phyloP scores from a whole-genome alignment of 2,888 invertebrate species.

The Heliconius erato region DNA sequence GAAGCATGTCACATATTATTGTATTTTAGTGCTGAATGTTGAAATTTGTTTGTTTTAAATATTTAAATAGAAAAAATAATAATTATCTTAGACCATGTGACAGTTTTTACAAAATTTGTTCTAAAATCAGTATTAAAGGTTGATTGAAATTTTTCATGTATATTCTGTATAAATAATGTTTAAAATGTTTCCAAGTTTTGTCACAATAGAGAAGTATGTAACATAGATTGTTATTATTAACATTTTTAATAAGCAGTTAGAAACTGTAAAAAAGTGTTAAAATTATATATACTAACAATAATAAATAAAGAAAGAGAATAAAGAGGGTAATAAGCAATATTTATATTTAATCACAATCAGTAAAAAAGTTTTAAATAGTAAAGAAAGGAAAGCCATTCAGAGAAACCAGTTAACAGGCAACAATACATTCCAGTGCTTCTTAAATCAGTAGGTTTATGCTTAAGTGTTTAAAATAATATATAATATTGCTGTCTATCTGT shows the following conservation, averaged over 20 bases:
- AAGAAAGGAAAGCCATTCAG: background rate
- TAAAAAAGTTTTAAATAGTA: background rate
- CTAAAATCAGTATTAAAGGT: background rate
- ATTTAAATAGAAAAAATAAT: background rate
- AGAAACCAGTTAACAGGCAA: slow-evolving; percentile 13
- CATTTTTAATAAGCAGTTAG: background rate
- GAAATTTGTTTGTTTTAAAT: background rate
- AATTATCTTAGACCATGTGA: background rate
- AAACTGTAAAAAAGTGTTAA: background rate
- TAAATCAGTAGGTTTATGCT: slow-evolving; percentile 67
- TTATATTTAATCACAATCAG: background rate
- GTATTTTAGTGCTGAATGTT: background rate
- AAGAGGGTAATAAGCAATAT: background rate
- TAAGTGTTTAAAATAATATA: slow-evolving; percentile 30
- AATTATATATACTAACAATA: background rate
- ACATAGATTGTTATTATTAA: background rate
- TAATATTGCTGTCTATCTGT: slow-evolving; percentile 35
- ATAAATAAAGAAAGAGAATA: background rate
- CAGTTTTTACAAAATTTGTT: background rate
- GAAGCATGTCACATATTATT: slow-evolving; percentile 45
- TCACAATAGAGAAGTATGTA: background rate
- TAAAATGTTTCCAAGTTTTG: background rate
- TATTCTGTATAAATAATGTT: background rate
- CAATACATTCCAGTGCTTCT: slow-evolving; percentile 72
- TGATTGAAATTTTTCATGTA: background rate